Percentiles rank a stretch among this genome's conserved stretches.
These are phyloP conservation scores for Caenorhabditis auriculariae DNA, from an alignment of 2,888 invertebrate genomes.

Conservation along the genomic window DNA sequence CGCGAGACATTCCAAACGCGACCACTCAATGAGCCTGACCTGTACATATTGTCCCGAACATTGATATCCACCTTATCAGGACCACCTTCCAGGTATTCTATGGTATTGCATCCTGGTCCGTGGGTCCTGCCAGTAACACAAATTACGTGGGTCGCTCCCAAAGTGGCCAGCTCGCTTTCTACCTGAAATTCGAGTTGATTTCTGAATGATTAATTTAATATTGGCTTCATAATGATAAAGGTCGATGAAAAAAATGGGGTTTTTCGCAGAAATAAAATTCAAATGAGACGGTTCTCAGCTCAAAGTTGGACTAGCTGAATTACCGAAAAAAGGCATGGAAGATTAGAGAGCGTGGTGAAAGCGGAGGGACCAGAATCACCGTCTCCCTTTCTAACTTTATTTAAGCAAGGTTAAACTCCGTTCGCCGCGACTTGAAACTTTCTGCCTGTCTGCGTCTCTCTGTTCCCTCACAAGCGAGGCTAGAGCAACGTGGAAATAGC, in stretches of 20 bases:
- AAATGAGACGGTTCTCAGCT: background rate
- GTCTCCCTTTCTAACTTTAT: too few species aligned
- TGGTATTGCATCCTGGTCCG: conserved; percentile 52
- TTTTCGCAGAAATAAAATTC: conserved; percentile 1
- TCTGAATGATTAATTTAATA: background rate
- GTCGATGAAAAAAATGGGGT: background rate
- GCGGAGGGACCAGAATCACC: too few species aligned
- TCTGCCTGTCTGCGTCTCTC: too few species aligned
- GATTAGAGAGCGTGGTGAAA: too few species aligned
- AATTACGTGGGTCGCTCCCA: conserved; percentile 61
- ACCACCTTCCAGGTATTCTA: conserved; percentile 61
- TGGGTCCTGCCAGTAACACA: conserved; percentile 58
- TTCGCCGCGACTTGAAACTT: too few species aligned
- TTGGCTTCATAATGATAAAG: background rate
- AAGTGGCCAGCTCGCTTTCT: conserved; percentile 42
- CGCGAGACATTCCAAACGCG: too few species aligned
- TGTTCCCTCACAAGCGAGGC: too few species aligned
- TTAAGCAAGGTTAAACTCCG: too few species aligned
- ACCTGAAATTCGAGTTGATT: conserved; percentile 37
- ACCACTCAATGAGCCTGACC: too few species aligned
- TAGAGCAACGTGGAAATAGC: too few species aligned
- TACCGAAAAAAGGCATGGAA: too few species aligned
- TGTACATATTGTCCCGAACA: conserved; percentile 60
- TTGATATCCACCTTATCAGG: conserved; percentile 56
- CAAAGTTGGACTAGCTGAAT: too few species aligned